Base-by-base conservation (phyloP, 2,797 vertebrate species). In the Pantherophis vulpinus region DNA sequence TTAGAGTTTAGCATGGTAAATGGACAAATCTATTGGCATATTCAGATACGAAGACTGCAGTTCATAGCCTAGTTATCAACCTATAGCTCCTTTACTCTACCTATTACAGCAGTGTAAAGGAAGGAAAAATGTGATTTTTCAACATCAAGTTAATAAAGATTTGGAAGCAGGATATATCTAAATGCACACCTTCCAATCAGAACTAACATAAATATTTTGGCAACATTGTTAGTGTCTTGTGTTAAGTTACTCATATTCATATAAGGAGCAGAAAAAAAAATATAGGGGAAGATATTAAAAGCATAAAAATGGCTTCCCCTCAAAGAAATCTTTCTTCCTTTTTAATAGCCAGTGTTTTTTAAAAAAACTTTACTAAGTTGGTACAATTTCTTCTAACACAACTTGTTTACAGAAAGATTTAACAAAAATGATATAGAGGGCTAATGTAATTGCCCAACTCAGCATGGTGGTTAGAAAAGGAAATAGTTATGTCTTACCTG, bases 11-110 rank as follows among this genome's bases (percentile, higher is more conserved):
- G 95, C 94, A 93, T 10, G 92, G 27, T 55, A 87, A 88, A 95
- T 92, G 91, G 93, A 94, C 86, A 96, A 94, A 96, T 60, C 74
- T 83, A 96, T 96, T 95, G 91, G 95, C 91, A 94, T 93, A 56
- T 93, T 87, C 94, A 92, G 96, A 93, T 91, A 94, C 37, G 79
- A 95, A 94, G 94, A 93, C 27, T 86, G 47, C 63, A 60, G 20
- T 51, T 93, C 59, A 94, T 55, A n/a, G 93, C 87, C 87, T 63
- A 79, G 90, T 94, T 16, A 87, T 23, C 92, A 93, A 92, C 29
- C 0, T 2, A 87, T 83, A 94, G 37, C 37, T 89, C 88, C 56
- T 86, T 94, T 88, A 8, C 1, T 93, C 86, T 32, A n/a, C 92
- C 25, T 14, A 0, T 0, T 92, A 1, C 59, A 37, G 91, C 29